Percentiles rank a stretch among this genome's conserved stretches.
These are phyloP conservation scores for Cyclura pinguis DNA, from an alignment of 2,797 vertebrate genomes.

Conservation along the genomic window DNA sequence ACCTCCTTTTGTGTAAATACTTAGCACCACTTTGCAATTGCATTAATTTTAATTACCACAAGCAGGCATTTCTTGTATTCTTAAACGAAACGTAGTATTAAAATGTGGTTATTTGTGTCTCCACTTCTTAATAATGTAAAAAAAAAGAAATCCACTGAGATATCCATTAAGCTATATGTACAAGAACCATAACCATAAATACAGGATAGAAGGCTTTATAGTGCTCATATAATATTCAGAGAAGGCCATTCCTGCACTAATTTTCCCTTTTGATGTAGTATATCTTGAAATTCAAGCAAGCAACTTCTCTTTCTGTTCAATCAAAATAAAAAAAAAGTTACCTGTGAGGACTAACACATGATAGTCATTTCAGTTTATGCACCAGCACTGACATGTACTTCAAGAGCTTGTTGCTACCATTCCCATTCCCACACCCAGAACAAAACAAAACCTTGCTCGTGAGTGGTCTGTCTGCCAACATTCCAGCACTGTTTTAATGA, in stretches of 20 bases:
- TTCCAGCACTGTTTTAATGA: background rate
- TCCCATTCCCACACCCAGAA: too few species aligned
- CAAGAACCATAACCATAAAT: constrained; percentile 36
- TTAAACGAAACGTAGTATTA: background rate
- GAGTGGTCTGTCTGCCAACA: background rate
- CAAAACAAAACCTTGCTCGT: background rate
- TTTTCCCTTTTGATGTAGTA: background rate
- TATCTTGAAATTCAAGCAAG: constrained; percentile 45
- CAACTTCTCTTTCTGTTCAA: constrained; percentile 22
- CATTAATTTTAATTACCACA: constrained; percentile 13
- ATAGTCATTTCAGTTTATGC: background rate
- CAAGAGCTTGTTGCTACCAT: background rate
- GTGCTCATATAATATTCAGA: constrained; percentile 54
- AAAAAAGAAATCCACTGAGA: constrained; percentile 3
- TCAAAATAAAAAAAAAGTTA: constrained; percentile 30
- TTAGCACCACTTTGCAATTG: background rate
- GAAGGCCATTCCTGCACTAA: constrained; percentile 37
- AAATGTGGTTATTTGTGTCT: background rate
- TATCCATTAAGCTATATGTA: constrained; percentile 22
- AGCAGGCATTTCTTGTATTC: background rate
- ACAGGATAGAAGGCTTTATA: constrained; percentile 41
- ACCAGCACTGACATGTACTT: background rate
- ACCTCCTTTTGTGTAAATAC: constrained; percentile 13
- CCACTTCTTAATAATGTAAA: background rate
- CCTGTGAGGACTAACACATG: constrained; percentile 29